Percentiles rank a stretch among this genome's conserved stretches.
These are phyloP conservation scores for Gastrophryne carolinensis DNA, from an alignment of 2,797 vertebrate genomes.

Conservation along the genomic window DNA sequence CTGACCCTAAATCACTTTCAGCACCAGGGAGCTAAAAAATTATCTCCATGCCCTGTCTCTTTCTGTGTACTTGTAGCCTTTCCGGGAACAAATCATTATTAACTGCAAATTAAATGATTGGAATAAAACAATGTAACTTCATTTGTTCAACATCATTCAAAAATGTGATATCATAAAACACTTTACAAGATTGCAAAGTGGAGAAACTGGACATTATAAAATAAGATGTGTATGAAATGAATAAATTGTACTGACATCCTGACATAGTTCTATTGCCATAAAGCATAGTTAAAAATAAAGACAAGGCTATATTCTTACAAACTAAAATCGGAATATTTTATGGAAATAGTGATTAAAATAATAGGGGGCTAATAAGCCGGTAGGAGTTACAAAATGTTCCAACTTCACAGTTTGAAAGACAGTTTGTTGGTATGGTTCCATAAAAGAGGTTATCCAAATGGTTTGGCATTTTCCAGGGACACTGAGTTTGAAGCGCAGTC, in stretches of 20 bases:
- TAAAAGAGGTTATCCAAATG: too few relatives aligned
- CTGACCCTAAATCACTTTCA: slow-evolving; percentile 49
- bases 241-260: slow-evolving; percentile 31
- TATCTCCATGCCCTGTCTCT: slow-evolving; percentile 46
- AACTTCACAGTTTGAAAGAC: too few relatives aligned
- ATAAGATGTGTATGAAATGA: slow-evolving; percentile 24
- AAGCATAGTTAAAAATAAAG: neutral
- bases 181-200: slow-evolving; percentile 37
- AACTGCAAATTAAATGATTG: slow-evolving; percentile 51
- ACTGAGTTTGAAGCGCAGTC: too few relatives aligned
- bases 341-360: neutral
- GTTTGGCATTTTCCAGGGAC: too few relatives aligned
- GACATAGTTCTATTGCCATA: slow-evolving; percentile 12
- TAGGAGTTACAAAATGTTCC: too few relatives aligned
- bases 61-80: slow-evolving; percentile 49
- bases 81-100: slow-evolving; percentile 51
- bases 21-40: slow-evolving; percentile 48
- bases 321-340: neutral
- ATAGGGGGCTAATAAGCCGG: too few relatives aligned
- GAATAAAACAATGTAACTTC: slow-evolving; percentile 49
- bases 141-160: slow-evolving; percentile 46
- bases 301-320: neutral
- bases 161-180: slow-evolving; percentile 49
- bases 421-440: too few relatives aligned
- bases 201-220: slow-evolving; percentile 31